Percentiles rank a stretch among this genome's conserved stretches.
phyloP scores from a whole-genome alignment of 2,888 invertebrate species.

The Drosophila rubida region DNA sequence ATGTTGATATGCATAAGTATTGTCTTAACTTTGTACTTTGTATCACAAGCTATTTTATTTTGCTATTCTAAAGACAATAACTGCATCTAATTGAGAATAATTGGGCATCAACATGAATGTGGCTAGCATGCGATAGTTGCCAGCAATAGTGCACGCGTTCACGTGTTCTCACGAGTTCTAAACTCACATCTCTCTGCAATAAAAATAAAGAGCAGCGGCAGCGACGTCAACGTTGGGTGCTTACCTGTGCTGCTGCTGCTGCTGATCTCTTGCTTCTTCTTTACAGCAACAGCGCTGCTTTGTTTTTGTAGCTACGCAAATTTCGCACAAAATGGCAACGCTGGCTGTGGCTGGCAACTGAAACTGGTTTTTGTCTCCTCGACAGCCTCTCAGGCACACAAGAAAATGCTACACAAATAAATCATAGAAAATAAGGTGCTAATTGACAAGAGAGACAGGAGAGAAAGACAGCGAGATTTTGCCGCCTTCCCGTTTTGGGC shows the following conservation, averaged over 20 bases:
- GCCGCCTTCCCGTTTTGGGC: constrained; percentile 31
- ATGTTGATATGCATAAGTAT: too few species aligned
- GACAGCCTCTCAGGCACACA: constrained; percentile 40
- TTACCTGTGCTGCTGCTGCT: constrained; percentile 39
- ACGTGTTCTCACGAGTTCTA: constrained; percentile 18
- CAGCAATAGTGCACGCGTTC: constrained; percentile 5
- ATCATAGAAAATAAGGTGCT: constrained; percentile 62
- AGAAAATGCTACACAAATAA: constrained; percentile 39
- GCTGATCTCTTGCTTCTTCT: constrained; percentile 4
- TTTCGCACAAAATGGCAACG: constrained; percentile 68
- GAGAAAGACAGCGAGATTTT: constrained; percentile 13
- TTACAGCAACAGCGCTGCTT: constrained; percentile 2
- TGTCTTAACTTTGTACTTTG: too few species aligned
- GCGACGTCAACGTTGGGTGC: constrained; percentile 38
- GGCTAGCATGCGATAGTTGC: not conserved
- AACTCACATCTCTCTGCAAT: constrained; percentile 14
- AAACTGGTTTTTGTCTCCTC: constrained; percentile 61
- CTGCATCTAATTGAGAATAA: too few species aligned
- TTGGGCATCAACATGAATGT: not conserved
- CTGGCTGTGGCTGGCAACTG: constrained; percentile 42
- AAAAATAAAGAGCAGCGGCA: not conserved
- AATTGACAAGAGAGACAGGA: constrained; percentile 44
- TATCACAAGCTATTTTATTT: too few species aligned
- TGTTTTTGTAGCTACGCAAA: constrained; percentile 54
- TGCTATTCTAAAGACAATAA: too few species aligned